Percentiles rank a stretch among this genome's conserved stretches.
Conservation (phyloP, 2,797 vertebrate genomes). For the Etheostoma perlongum region DNA sequence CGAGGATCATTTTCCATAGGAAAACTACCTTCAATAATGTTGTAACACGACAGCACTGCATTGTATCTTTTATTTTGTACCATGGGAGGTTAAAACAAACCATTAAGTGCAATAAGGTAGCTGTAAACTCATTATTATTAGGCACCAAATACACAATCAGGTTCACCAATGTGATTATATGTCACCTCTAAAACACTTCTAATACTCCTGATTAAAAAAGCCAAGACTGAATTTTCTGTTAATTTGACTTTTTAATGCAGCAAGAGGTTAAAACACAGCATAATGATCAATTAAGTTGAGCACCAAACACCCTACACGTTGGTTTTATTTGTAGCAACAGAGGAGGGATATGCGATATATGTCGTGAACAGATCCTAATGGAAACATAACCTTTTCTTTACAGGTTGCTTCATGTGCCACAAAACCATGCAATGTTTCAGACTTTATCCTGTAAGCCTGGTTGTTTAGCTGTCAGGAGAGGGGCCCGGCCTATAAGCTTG, state of each 20-base stretch:
- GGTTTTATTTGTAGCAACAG: neutral
- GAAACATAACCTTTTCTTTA: neutral
- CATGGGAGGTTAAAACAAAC: neutral
- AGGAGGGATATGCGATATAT: neutral
- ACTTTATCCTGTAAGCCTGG: slow-evolving; percentile 42
- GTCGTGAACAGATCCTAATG: too few species aligned
- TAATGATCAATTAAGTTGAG: neutral
- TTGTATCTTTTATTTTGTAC: neutral
- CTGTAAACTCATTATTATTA: neutral
- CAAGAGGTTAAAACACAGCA: neutral
- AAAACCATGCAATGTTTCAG: slow-evolving; percentile 9
- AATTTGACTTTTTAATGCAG: neutral
- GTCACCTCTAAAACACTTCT: neutral
- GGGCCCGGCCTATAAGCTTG: slow-evolving; percentile 23
- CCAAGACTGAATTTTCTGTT: neutral
- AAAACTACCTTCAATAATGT: neutral
- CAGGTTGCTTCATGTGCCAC: slow-evolving; percentile 29
- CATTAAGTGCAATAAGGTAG: neutral
- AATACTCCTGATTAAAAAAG: neutral
- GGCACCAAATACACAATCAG: neutral
- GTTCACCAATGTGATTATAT: neutral
- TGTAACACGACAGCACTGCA: neutral
- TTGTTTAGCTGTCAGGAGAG: slow-evolving; percentile 23
- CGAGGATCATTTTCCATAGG: neutral
- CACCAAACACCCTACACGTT: neutral